A percentile compares a stretch with the other conserved stretches of the same genome.
These are phyloP conservation scores for Percopsis omiscomaycus DNA, from an alignment of 2,797 vertebrate genomes.

Conservation along the genomic window DNA sequence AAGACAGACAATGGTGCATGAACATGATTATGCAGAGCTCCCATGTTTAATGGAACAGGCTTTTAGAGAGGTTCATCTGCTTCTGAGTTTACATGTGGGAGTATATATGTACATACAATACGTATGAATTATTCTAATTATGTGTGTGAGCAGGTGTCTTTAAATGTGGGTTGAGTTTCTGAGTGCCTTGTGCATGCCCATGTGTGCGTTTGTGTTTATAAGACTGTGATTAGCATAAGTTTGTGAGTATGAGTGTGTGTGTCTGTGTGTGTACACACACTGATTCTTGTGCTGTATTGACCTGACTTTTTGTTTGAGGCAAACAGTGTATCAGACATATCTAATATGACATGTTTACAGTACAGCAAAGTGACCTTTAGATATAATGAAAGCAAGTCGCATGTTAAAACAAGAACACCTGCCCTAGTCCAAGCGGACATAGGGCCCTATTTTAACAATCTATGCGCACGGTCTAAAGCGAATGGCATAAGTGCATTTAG, in stretches of 20 bases:
- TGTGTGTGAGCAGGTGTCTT: background rate
- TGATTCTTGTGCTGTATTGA: conserved; percentile 7
- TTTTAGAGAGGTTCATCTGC: conserved; percentile 39
- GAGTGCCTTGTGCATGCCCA: background rate
- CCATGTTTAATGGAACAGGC: conserved; percentile 38
- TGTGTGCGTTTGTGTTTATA: background rate
- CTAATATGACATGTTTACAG: conserved; percentile 53
- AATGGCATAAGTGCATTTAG: no score
- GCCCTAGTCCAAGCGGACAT: conserved; percentile 1
- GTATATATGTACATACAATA: background rate
- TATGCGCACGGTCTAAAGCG: no score
- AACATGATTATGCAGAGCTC: conserved; percentile 45
- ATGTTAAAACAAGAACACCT: conserved; percentile 37
- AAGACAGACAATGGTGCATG: conserved; percentile 37
- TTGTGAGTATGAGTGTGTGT: background rate
- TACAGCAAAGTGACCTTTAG: conserved; percentile 58
- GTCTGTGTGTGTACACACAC: conserved; percentile 8
- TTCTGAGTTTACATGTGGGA: background rate
- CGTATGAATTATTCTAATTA: background rate
- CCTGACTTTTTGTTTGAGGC: conserved; percentile 20
- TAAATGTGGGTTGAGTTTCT: background rate
- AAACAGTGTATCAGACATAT: conserved; percentile 31
- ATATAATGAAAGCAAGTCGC: conserved; percentile 45
- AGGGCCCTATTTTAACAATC: no score
- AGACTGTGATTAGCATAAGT: background rate